Conservation (phyloP, 2,888 invertebrate genomes). For the Volucella bombylans region DNA sequence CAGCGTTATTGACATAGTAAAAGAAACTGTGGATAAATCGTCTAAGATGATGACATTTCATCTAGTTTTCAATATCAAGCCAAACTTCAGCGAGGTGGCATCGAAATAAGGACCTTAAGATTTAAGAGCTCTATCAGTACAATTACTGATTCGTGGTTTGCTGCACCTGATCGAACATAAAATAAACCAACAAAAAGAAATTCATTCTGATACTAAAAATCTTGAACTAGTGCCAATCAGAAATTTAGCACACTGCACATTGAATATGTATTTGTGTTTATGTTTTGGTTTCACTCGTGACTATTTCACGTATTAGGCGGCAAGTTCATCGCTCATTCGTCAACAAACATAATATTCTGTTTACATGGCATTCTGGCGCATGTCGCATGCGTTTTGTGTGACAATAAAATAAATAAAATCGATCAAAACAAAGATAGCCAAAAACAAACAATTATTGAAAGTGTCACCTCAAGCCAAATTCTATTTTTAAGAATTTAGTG, state of each 20-base stretch:
- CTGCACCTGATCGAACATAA: not conserved
- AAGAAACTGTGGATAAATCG: too few relatives aligned
- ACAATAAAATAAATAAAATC: not conserved
- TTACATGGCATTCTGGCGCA: constrained; percentile 8
- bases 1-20: too few relatives aligned
- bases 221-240: not conserved
- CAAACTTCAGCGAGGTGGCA: too few relatives aligned
- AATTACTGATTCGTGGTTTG: not conserved
- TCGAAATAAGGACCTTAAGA: too few relatives aligned
- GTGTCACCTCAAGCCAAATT: constrained; percentile 38
- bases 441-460: constrained; percentile 1
- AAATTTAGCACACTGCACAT: constrained; percentile 3
- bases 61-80: too few relatives aligned
- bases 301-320: not conserved
- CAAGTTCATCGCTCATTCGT: not conserved
- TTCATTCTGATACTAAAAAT: too few relatives aligned
- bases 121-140: too few relatives aligned
- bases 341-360: not conserved
- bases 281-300: not conserved
- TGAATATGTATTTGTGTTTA: not conserved
- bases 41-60: too few relatives aligned
- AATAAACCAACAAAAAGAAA: not conserved
- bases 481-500: constrained; percentile 58
- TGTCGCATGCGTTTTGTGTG: constrained; percentile 3
- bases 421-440: not conserved